Base-by-base conservation (phyloP, 1,140 invertebrate species). In the Drosophila lacertosa region DNA sequence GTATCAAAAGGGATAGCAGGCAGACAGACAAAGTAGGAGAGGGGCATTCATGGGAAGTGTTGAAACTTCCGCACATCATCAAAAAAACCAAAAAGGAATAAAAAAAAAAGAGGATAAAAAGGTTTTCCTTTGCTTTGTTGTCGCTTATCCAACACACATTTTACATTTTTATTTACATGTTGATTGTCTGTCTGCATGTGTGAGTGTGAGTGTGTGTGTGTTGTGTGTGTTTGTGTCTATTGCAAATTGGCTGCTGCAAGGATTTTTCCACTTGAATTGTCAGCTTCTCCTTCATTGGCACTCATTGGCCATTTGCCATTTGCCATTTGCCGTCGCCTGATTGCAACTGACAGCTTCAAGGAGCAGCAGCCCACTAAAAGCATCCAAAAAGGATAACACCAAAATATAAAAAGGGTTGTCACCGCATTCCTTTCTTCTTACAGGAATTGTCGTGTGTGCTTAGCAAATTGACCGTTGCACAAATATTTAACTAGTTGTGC, bases 301-400 rank as follows among this genome's bases (percentile, higher is more conserved):
- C 78, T 74, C 74, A 58, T 39, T 64, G 40, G 37, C 63, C 54
- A 29, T 37, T n/a, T n/a, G n/a, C n/a, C n/a, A n/a, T n/a, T n/a
- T n/a, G n/a, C n/a, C n/a, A n/a, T n/a, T n/a, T 20, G 10, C n/a
- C 55, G 16, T 33, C 51, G 54, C 55, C 42, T 83, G 79, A 83
- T 83, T 83, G 79, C 79, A 71, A 79, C n/a, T 83, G 79, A 83
- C 79, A 83, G 79, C 64, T 84, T 78, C 70, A 71, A 83, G 81
- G 37, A 78, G 48, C 24, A 5, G 20, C 24, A 5, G 20, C 11
- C 48, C 18, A 48, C 59, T 76, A 69, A 76, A 57, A 44, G 26
- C 26, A 29, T 6, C 26, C 4, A 6, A 26, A 26, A 29, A 29
- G 9, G 24, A 2, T 7, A 7, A 2, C 4, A 29, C n/a, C n/a